A percentile compares a stretch with the other conserved stretches of the same genome.
Conservation (phyloP, 1,140 invertebrate species). For the Vanessa atalanta region DNA sequence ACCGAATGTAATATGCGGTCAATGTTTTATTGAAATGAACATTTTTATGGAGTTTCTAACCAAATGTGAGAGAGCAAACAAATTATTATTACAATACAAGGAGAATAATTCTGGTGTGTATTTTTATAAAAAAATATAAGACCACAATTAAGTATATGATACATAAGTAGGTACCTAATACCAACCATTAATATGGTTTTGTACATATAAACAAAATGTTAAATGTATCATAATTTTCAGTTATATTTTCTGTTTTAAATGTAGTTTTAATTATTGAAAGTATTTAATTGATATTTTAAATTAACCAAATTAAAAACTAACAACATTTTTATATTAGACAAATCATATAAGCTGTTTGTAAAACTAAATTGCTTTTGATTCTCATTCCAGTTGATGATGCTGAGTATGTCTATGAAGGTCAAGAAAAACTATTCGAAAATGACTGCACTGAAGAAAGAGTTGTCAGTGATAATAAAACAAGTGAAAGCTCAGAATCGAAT, state of each 20-base stretch:
- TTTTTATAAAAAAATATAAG: neutral
- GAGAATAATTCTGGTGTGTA: constrained; percentile 11
- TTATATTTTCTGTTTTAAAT: no score
- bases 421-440: neutral
- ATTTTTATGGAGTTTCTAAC: constrained; percentile 47
- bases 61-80: constrained; percentile 52
- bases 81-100: constrained; percentile 30
- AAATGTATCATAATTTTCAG: no score
- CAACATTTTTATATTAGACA: no score
- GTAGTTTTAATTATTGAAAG: no score
- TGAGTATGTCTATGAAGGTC: neutral
- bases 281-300: no score
- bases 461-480: neutral
- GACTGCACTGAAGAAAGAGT: constrained; percentile 25
- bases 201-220: no score
- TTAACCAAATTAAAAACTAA: no score
- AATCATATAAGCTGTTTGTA: no score
- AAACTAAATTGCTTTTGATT: no score
- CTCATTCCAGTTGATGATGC: neutral
- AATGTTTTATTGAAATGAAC: constrained; percentile 51
- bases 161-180: no score
- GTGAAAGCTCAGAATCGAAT: neutral
- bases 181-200: no score
- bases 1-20: constrained; percentile 45
- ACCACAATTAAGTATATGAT: no score